These are phyloP conservation scores for Plectropomus leopardus DNA, from an alignment of 2,113 vertebrate species.

Conservation along the genomic window DNA sequence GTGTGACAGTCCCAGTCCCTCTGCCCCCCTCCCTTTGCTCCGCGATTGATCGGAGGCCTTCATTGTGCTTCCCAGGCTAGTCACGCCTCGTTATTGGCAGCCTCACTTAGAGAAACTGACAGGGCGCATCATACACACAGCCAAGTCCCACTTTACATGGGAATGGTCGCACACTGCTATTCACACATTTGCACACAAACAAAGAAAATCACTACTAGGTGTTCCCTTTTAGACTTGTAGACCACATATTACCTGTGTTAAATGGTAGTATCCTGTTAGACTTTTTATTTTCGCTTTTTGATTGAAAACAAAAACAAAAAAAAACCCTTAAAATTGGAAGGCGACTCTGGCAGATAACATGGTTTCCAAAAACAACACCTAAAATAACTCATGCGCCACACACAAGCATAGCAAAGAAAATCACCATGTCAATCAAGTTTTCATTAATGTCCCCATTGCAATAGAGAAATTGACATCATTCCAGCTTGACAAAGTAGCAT, in stretches of 20 bases:
- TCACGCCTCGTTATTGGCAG: conserved; percentile 76
- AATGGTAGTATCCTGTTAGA: not conserved
- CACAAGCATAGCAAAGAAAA: too few species aligned
- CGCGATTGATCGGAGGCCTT: conserved; percentile 54
- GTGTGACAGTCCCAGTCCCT: conserved; percentile 47
- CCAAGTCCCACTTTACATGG: conserved; percentile 36
- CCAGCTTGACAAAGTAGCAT: not conserved
- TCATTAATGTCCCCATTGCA: too few species aligned
- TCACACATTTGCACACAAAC: not conserved
- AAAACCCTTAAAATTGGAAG: too few species aligned
- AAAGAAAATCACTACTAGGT: not conserved
- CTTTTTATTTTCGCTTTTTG: too few species aligned
- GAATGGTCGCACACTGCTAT: conserved; percentile 2
- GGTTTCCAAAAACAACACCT: too few species aligned
- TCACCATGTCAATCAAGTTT: too few species aligned
- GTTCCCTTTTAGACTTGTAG: not conserved
- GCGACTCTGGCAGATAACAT: too few species aligned
- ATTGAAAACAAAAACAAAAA: too few species aligned
- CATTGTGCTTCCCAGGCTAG: conserved; percentile 67
- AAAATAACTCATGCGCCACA: too few species aligned
- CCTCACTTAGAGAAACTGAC: conserved; percentile 78
- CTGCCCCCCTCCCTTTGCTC: not conserved
- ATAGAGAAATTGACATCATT: not conserved
- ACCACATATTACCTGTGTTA: not conserved
- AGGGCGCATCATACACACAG: conserved; percentile 63